Evolutionary conservation across 2,797 vertebrate genomes (phyloP), one percentile per base, ranked within the genome.

Genomic region (Aplochiton taeniatus): DNA sequence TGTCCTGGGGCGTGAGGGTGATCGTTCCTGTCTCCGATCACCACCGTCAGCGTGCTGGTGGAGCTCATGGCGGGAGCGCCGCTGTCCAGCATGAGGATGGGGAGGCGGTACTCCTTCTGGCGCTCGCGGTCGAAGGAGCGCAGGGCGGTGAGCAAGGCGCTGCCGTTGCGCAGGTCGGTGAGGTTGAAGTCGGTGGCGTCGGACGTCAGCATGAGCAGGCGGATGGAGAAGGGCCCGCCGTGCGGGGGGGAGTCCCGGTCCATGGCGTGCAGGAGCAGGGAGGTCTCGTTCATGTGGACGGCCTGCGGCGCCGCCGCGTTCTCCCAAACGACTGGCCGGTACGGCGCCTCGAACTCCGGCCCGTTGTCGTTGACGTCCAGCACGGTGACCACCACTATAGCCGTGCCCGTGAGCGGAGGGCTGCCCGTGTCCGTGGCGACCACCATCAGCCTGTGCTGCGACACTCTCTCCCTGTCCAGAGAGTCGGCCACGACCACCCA

Each of bases 331-430:
- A 97, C 75, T 0, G 95, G 94, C n/a, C 81, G 83, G 47, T 97
- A 97, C 3, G 68, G 67, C 8, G 65, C 89, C 75, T 97, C 94
- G 9, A 96, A 94, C 75, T 95, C 94, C 0, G 95, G 95, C 4
- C 93, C 94, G 0, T 96, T 96, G 80, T 97, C 95, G 7, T 97
- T 97, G 42, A 95, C 58, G 0, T 97, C 95, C 11, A 93, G 88
- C n/a, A 96, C 79, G 0, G 88, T 87, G 57, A 95, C 91, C 68
- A 88, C 55, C 31, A 96, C 88, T 9, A 94, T 92, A 63, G 94
- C 92, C 9, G 91, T 95, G 65, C 95, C 93, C 0, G 92, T 94
- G 66, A 95, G 73, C 8, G 90, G 20, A 0, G 94, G 94, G 47
- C 69, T 91, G 18, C 95, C 95, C 69, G 83, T 81, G 14, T 96